Conservation (phyloP, 2,113 vertebrate species). For the Actenoides lindsayi region DNA sequence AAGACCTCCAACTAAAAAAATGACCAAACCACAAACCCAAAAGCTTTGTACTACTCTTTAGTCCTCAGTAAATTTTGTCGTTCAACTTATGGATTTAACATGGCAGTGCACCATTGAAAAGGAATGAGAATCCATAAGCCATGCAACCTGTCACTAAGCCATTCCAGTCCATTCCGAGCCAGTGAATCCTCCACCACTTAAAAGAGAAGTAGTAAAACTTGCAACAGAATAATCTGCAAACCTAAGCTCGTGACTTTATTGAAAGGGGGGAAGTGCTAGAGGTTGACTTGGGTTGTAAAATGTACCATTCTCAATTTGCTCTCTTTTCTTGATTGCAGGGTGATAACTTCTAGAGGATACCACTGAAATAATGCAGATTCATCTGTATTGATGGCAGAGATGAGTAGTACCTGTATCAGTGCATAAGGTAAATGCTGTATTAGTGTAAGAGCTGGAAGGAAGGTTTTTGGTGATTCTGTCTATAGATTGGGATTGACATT, state of each 20-base stretch:
- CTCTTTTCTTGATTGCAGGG: slow-evolving; percentile 72
- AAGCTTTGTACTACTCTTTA: slow-evolving; percentile 71
- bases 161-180: slow-evolving; percentile 77
- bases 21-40: not conserved
- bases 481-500: not conserved
- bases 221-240: slow-evolving; percentile 71
- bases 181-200: slow-evolving; percentile 75
- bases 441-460: not conserved
- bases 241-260: slow-evolving; percentile 48
- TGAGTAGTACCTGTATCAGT: not conserved
- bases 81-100: slow-evolving; percentile 79
- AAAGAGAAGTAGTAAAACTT: slow-evolving; percentile 73
- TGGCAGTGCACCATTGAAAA: slow-evolving; percentile 81
- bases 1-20: slow-evolving; percentile 81
- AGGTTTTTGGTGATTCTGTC: not conserved
- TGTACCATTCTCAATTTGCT: not conserved
- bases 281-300: not conserved
- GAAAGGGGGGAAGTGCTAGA: slow-evolving; percentile 16
- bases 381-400: not conserved
- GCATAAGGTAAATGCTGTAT: slow-evolving; percentile 11
- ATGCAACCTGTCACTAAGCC: slow-evolving; percentile 78
- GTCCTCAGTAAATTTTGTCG: slow-evolving; percentile 73
- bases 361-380: not conserved
- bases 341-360: slow-evolving; percentile 42
- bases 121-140: slow-evolving; percentile 82